Base-by-base conservation (phyloP, 2,113 vertebrate genomes). In the Chaetorhynchus papuensis region DNA sequence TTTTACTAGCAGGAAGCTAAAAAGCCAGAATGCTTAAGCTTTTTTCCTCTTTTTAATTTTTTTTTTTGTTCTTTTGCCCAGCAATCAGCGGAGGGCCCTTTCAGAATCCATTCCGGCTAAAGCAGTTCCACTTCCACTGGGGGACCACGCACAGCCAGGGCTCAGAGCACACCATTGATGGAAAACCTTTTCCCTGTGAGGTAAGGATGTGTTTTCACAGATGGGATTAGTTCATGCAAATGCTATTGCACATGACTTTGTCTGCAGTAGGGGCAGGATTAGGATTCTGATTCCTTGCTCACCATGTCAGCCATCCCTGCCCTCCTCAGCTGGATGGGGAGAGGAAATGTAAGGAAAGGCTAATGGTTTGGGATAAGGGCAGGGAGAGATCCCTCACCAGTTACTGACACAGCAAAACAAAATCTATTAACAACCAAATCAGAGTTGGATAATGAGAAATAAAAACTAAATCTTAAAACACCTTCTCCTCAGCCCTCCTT, bases 51-150 rank as follows among this genome's bases (percentile, higher is more conserved):
- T 12, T 26, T 7, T 16, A 23, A 17, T 42, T 7, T 15, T n/a
- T 14, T 76, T 28, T 30, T 26, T 24, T 50, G 3, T 31, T 57
- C 4, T n/a, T 61, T 49, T 96, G 39, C 87, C 65, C 45, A 99
- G 99, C 98, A 94, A 98, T 99, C 89, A 97, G 89, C 22, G 99
- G 98, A 52, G 99, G 99, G 10, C 99, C 99, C 35, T 97, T 99
- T 89, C 98, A 98, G 61, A 98, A 98, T 82, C 98, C 98, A 13
- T 99, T 99, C 91, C 98, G 98, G 61, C 98, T 99, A 79, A 99
- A 98, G 96, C 99, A 99, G 97, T 99, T 99, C 92, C 99, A 99
- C 89, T 99, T 99, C 94, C 99, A 99, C 96, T 99, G 99, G 99
- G 99, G 99, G 7, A 98, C 97, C 86, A 99, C 98, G 64, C 98